These are phyloP conservation scores for Formica exsecta DNA, from an alignment of 1,140 invertebrate species.

Conservation along the genomic window DNA sequence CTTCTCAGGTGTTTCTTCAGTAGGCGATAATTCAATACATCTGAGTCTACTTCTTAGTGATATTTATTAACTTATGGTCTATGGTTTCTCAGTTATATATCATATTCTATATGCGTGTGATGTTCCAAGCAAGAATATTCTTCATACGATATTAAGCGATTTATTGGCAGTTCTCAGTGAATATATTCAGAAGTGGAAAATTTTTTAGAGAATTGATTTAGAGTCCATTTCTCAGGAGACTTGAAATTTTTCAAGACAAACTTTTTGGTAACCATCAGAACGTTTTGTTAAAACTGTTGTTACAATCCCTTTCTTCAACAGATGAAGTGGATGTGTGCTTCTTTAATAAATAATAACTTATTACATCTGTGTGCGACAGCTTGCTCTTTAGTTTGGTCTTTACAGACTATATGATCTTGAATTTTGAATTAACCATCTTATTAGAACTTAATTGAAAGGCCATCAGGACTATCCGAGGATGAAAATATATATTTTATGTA, in stretches of 20 bases:
- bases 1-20: conserved; percentile 63
- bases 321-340: background rate
- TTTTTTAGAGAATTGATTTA: conserved; percentile 22
- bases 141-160: conserved; percentile 15
- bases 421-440: conserved; percentile 9
- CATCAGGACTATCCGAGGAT: background rate
- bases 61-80: conserved; percentile 35
- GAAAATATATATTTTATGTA: conserved; percentile 33
- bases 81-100: conserved; percentile 30
- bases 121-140: conserved; percentile 16
- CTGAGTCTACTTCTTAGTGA: conserved; percentile 41
- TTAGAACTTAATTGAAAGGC: background rate
- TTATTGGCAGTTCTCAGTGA: conserved; percentile 27
- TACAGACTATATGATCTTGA: background rate
- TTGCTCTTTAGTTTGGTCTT: background rate
- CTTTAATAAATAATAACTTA: conserved; percentile 4
- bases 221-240: background rate
- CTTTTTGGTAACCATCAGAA: conserved; percentile 15
- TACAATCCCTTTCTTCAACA: conserved; percentile 3
- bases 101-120: conserved; percentile 19
- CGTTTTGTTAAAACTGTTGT: conserved; percentile 12
- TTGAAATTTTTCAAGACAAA: conserved; percentile 13
- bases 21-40: conserved; percentile 39
- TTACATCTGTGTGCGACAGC: background rate
- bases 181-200: conserved; percentile 35